These are phyloP conservation scores for Bovichtus diacanthus DNA, from an alignment of 2,797 vertebrate genomes.

Conservation along the genomic window DNA sequence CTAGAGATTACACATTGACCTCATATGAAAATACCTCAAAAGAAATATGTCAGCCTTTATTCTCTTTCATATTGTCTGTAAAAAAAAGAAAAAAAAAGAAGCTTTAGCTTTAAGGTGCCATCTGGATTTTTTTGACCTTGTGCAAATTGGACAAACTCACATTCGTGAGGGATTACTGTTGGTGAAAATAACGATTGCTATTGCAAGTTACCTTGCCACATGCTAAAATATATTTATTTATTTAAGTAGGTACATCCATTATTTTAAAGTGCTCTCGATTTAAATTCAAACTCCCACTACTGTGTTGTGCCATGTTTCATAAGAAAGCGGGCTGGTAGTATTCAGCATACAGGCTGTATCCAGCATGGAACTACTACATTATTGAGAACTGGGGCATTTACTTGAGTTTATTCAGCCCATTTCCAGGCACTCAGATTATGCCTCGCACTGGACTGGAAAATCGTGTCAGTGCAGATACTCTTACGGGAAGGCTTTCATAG, in stretches of 20 bases:
- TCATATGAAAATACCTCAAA: slow-evolving; percentile 58
- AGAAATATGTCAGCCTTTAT: slow-evolving; percentile 64
- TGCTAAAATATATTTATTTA: background rate
- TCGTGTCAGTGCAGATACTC: slow-evolving; percentile 64
- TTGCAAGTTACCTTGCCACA: background rate
- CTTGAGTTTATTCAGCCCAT: slow-evolving; percentile 69
- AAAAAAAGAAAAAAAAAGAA: slow-evolving; percentile 31
- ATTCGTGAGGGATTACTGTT: slow-evolving; percentile 15
- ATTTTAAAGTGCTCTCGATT: slow-evolving; percentile 32
- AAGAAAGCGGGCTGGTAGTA: slow-evolving; percentile 34
- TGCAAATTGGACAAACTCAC: slow-evolving; percentile 19
- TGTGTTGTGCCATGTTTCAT: slow-evolving; percentile 41
- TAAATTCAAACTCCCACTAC: slow-evolving; percentile 23
- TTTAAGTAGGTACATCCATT: background rate
- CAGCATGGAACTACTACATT: slow-evolving; percentile 60
- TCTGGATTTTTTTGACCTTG: slow-evolving; percentile 28
- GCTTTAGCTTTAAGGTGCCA: slow-evolving; percentile 24
- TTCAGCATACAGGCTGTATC: slow-evolving; percentile 43
- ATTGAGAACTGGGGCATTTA: slow-evolving; percentile 66
- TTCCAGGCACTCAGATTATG: slow-evolving; percentile 77
- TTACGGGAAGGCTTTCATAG: slow-evolving; percentile 64
- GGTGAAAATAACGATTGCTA: slow-evolving; percentile 19
- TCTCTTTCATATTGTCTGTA: slow-evolving; percentile 54
- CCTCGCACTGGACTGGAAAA: slow-evolving; percentile 67
- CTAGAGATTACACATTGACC: slow-evolving; percentile 63